Evolutionary conservation across 2,888 invertebrate species (phyloP), one percentile per base, ranked within the genome.

Genomic region (Drosophila stalkeri): DNA sequence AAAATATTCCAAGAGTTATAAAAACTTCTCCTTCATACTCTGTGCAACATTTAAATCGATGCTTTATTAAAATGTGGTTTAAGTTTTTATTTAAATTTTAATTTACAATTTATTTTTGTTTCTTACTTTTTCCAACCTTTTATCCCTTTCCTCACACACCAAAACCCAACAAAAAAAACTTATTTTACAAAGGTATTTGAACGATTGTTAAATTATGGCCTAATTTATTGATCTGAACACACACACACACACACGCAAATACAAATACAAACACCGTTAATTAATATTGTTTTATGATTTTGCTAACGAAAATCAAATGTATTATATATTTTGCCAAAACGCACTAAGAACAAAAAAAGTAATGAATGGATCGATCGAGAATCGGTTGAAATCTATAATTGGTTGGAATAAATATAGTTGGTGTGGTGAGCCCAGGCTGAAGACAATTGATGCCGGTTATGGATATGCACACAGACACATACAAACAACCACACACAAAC

Each of bases 71-170:
- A 4, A 59, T 54, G 46, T 44, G 82, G 86, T 67, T 82, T 77
- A 39, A 80, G 80, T 82, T 80, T 82, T 80, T 73, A 77, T 79
- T 82, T 79, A 76, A 75, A 77, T 82, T 88, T 86, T 85, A 77
- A 80, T 84, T 90, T 86, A 75, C 46, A 70, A 57, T 64, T 27
- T 27, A 71, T 78, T 75, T 73, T 86, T 80, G 80, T 78, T 82
- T 86, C 70, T 86, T 88, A 84, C 80, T 75, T 82, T 83, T 82
- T 76, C 63, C 64, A 66, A 68, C 54, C 68, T 56, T 23, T 9
- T 35, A 14, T 1, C 39, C 54, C 39, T 57, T 39, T 65, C 72
- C 54, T 47, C 35, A 51, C 35, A n/a, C 59, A 74, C 59, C 62
- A 69, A 35, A 49, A 11, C 6, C 27, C 27, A 27, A 27, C 3